Percentiles rank a stretch among this genome's conserved stretches.
Conservation (phyloP, 2,113 vertebrate genomes). For the Ovis canadensis region DNA sequence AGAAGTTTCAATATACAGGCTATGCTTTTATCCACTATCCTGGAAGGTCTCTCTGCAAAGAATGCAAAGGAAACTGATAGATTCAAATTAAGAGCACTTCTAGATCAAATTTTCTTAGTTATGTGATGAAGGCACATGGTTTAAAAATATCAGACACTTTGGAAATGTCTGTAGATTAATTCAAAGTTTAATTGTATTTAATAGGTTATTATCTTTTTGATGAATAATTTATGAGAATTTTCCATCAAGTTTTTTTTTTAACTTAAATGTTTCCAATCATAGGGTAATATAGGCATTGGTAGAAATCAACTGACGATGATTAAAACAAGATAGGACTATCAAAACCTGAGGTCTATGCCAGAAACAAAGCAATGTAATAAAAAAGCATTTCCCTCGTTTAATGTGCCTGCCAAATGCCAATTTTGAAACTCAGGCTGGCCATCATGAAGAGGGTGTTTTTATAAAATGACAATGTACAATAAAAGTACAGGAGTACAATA, state of each 20-base stretch:
- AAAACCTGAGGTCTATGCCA: slow-evolving; percentile 1
- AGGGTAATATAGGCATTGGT: slow-evolving; percentile 37
- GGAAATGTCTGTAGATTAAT: slow-evolving; percentile 37
- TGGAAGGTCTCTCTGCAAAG: neutral
- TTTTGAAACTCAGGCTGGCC: neutral
- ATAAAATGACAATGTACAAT: neutral
- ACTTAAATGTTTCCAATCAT: slow-evolving; percentile 52
- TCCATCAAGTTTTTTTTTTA: slow-evolving; percentile 13
- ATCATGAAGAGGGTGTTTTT: neutral
- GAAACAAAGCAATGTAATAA: slow-evolving; percentile 13
- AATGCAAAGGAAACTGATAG: neutral
- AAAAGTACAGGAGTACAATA: neutral
- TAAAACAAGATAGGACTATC: slow-evolving; percentile 33
- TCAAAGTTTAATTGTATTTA: slow-evolving; percentile 53
- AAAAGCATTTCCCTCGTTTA: neutral
- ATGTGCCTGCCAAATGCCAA: neutral
- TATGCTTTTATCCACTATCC: neutral
- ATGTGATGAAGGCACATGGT: neutral
- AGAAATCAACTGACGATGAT: slow-evolving; percentile 3
- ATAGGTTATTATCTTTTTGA: slow-evolving; percentile 53
- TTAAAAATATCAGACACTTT: slow-evolving; percentile 48
- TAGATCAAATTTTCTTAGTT: neutral
- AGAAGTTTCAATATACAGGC: neutral
- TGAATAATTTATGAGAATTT: slow-evolving; percentile 66
- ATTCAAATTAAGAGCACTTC: neutral